Evolutionary conservation across 37 sponge, comb jelly and placozoan genomes (phyloP), one percentile per base, ranked within the genome.

Genomic region (Crambe crambe): DNA sequence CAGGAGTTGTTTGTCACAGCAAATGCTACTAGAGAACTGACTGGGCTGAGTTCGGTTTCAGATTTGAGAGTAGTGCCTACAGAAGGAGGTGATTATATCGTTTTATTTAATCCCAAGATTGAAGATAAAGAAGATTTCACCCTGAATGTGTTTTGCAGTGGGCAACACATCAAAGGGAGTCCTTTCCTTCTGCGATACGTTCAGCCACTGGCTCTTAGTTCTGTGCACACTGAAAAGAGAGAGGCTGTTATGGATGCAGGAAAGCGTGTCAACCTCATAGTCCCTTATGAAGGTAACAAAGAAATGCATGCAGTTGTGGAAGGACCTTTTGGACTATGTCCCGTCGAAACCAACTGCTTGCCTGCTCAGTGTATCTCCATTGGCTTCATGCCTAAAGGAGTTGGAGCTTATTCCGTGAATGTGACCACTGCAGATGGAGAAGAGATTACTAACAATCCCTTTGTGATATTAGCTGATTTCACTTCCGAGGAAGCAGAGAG

Each of bases 141-240:
- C 22, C 59, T 86, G 27, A 64, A 64, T 10, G 64, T 86, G n/a
- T 21, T 32, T 10, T 71, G 25, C 29, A 21, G 57, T 29, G 81
- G 68, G 2, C 22, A 41, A 8, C 76, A 72, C 27, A 64, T 86
- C 4, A 44, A 36, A 47, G 81, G 81, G 22, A 72, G 75, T 61
- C 89, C 89, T 36, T 88, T 85, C 61, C 5, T 29, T 40, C 56
- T 88, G 23, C 68, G 60, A 64, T 77, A 58, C 0, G 62, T 87
- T 57, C 71, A 77, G 4, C 10, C 21, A 30, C 78, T 51, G 8
- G 75, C 51, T 2, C 21, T 58, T 26, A 17, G 42, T 26, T 37
- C 68, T 9, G 65, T 40, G 18, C 23, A 32, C 40, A 31, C 23
- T 37, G 54, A 70, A 37, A 31, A 26, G 0, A 5, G 25, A 12